These are phyloP conservation scores for Zaprionus inermis DNA, from an alignment of 1,140 invertebrate species.

Conservation along the genomic window DNA sequence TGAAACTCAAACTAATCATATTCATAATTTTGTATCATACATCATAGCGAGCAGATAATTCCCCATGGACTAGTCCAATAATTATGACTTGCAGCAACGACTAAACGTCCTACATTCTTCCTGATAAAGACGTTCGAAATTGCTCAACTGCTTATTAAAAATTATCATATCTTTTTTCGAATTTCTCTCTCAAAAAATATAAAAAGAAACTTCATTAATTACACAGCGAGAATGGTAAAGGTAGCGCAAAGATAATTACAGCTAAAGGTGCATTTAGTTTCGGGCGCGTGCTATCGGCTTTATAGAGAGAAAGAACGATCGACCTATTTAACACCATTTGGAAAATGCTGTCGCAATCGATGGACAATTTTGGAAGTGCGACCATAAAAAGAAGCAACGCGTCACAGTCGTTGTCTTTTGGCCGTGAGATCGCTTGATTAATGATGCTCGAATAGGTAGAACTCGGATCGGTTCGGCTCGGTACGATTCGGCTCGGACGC, in stretches of 20 bases:
- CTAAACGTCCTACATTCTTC: conserved; percentile 35
- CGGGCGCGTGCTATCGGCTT: conserved; percentile 23
- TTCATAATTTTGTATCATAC: conserved; percentile 17
- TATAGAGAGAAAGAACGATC: conserved; percentile 2
- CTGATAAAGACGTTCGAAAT: conserved; percentile 62
- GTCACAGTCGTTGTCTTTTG: conserved; percentile 31
- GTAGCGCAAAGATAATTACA: conserved; percentile 55
- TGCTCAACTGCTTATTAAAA: conserved; percentile 41
- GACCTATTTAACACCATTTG: conserved; percentile 54
- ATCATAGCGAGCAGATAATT: conserved; percentile 22
- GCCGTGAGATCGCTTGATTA: conserved; percentile 69
- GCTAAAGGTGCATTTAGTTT: conserved; percentile 48
- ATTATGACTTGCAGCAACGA: conserved; percentile 53
- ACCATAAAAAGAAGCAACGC: conserved; percentile 53
- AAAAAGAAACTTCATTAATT: conserved; percentile 63
- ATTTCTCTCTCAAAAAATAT: conserved; percentile 17
- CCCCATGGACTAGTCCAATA: conserved; percentile 3
- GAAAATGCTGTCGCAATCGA: conserved; percentile 37
- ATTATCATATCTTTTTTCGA: conserved; percentile 61
- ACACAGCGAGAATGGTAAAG: conserved; percentile 36
- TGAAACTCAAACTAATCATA: conserved; percentile 38
- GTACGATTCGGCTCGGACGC: conserved; percentile 1
- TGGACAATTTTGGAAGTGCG: conserved; percentile 38
- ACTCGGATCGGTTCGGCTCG: background rate
- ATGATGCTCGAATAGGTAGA: conserved; percentile 48